These are phyloP conservation scores for Cosmopolites sordidus DNA, from an alignment of 2,888 invertebrate species.

Conservation along the genomic window DNA sequence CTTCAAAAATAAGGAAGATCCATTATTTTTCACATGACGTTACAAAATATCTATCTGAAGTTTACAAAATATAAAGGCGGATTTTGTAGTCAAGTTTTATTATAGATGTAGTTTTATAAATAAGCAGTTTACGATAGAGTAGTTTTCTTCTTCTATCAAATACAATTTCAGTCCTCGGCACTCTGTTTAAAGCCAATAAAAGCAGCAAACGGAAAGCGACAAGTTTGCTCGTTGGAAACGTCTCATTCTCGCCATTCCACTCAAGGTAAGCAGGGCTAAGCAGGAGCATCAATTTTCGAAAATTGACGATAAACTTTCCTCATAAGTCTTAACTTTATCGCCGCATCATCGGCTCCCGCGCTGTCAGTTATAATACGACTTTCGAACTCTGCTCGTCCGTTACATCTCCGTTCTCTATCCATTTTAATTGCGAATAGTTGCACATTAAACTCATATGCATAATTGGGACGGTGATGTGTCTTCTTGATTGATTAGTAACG, in stretches of 20 bases:
- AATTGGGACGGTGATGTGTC: conserved; percentile 12
- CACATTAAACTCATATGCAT: conserved; percentile 17
- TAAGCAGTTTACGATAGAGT: no score
- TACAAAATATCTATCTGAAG: no score
- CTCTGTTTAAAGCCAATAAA: not conserved
- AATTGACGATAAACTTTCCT: conserved; percentile 21
- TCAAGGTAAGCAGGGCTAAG: not conserved
- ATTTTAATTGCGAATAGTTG: conserved; percentile 17
- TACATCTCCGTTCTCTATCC: conserved; percentile 7
- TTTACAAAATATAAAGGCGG: no score
- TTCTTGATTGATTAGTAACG: no score
- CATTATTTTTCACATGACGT: no score
- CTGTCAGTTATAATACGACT: not conserved
- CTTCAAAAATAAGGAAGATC: no score
- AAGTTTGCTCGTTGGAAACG: not conserved
- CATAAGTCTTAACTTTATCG: conserved; percentile 22
- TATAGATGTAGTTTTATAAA: no score
- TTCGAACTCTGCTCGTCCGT: conserved; percentile 1
- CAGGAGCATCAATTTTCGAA: conserved; percentile 9
- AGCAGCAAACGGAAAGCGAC: not conserved
- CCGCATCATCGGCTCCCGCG: conserved; percentile 13
- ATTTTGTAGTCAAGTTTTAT: no score
- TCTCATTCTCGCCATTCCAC: conserved; percentile 1
- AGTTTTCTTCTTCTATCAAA: no score
- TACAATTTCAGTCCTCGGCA: no score